A percentile compares a stretch with the other conserved stretches of the same genome.
Evolutionary conservation across 2,113 vertebrate genomes (phyloP).

Genomic region (Anolis carolinensis): DNA sequence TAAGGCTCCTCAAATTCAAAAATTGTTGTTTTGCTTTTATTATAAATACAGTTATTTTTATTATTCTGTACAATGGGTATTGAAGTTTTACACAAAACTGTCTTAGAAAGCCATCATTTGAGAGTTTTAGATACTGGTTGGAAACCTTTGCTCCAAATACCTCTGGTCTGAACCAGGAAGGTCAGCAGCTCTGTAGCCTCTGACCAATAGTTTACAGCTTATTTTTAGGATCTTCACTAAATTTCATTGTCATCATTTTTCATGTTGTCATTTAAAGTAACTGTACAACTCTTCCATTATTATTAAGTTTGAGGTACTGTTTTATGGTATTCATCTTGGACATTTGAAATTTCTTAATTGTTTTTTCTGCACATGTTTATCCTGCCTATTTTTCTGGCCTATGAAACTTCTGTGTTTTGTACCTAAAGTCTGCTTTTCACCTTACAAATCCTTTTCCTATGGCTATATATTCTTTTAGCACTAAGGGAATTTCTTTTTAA

Average conservation of each 20-base stretch:
- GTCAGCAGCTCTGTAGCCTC: slow-evolving; percentile 32
- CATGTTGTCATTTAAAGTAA: slow-evolving; percentile 42
- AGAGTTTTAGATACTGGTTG: slow-evolving; percentile 57
- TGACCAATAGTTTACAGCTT: slow-evolving; percentile 37
- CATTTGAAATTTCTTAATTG: slow-evolving; percentile 48
- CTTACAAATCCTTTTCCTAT: slow-evolving; percentile 63
- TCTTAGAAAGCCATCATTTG: slow-evolving; percentile 71
- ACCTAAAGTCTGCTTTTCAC: slow-evolving; percentile 62
- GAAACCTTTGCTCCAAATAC: slow-evolving; percentile 32
- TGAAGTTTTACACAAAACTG: slow-evolving; percentile 48
- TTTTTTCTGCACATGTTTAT: slow-evolving; percentile 50
- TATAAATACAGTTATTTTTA: slow-evolving; percentile 18
- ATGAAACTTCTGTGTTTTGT: slow-evolving; percentile 58
- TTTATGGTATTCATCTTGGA: slow-evolving; percentile 53
- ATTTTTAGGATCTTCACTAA: slow-evolving; percentile 40
- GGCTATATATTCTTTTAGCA: slow-evolving; percentile 61
- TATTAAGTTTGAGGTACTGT: slow-evolving; percentile 43
- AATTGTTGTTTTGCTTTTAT: not conserved
- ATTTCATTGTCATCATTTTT: slow-evolving; percentile 53
- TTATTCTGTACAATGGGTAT: slow-evolving; percentile 35
- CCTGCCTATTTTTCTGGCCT: slow-evolving; percentile 42
- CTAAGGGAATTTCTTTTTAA: slow-evolving; percentile 59
- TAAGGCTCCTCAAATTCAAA: not conserved
- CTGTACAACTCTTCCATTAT: slow-evolving; percentile 45
- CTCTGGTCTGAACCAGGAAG: slow-evolving; percentile 31